A percentile compares a stretch with the other conserved stretches of the same genome.
These are phyloP conservation scores for Colletes collaris DNA, from an alignment of 2,888 invertebrate genomes.

Conservation along the genomic window DNA sequence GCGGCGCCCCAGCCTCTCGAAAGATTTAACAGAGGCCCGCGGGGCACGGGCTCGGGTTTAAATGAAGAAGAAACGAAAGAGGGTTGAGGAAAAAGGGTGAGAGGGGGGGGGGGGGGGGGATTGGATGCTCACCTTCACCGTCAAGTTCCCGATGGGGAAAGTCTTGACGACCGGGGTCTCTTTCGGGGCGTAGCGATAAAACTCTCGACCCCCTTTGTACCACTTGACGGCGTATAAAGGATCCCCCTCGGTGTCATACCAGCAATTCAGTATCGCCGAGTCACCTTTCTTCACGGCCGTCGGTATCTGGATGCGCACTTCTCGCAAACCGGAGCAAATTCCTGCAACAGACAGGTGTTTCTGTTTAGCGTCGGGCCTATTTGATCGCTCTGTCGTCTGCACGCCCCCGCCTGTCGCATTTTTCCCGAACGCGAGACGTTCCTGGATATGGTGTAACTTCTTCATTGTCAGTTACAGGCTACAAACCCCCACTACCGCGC, in stretches of 20 bases:
- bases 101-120: neutral
- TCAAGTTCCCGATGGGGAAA: constrained; percentile 78
- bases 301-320: constrained; percentile 80
- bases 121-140: constrained; percentile 77
- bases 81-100: too few relatives aligned
- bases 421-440: too few relatives aligned
- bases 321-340: constrained; percentile 79
- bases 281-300: constrained; percentile 80
- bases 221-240: constrained; percentile 81
- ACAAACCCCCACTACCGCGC: too few relatives aligned
- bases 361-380: constrained; percentile 5
- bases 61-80: neutral
- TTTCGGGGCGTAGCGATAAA: constrained; percentile 81
- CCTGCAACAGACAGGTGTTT: constrained; percentile 67
- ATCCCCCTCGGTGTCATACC: constrained; percentile 81
- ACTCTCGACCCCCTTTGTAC: constrained; percentile 81
- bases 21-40: neutral
- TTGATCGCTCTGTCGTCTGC: neutral
- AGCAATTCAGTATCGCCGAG: constrained; percentile 78
- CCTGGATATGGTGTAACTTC: too few relatives aligned
- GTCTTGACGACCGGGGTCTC: constrained; percentile 79
- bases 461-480: too few relatives aligned
- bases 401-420: too few relatives aligned
- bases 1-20: neutral
- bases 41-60: too few relatives aligned